These are phyloP conservation scores for Papilio elwesi DNA, from an alignment of 2,888 invertebrate species.

Conservation along the genomic window DNA sequence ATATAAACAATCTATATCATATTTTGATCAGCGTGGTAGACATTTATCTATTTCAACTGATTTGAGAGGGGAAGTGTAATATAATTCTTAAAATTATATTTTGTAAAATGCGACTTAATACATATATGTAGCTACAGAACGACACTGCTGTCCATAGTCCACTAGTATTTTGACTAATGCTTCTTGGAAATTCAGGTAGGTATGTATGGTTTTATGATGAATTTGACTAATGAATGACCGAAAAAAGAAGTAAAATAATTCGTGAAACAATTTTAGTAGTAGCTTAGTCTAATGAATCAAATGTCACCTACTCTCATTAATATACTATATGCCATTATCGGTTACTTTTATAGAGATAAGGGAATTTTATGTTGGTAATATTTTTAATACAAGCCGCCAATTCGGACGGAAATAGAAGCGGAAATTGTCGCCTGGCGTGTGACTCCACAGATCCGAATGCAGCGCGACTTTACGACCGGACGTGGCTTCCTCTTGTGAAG, in stretches of 20 bases:
- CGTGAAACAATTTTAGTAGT: background rate
- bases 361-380: constrained; percentile 4
- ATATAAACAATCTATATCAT: no score
- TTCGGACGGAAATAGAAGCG: constrained; percentile 29
- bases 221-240: no score
- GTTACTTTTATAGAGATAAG: background rate
- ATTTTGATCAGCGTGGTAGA: no score
- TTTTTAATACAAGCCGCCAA: constrained; percentile 1
- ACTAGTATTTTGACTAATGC: background rate
- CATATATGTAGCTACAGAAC: no score
- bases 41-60: no score
- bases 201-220: no score
- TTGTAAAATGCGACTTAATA: no score
- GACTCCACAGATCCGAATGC: constrained; percentile 25
- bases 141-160: no score
- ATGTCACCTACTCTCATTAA: background rate
- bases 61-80: no score
- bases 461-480: constrained; percentile 31
- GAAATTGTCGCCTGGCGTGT: constrained; percentile 35
- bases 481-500: constrained; percentile 36
- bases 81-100: no score
- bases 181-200: no score
- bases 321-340: constrained; percentile 14
- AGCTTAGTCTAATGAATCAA: background rate
- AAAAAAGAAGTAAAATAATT: no score